Percentiles rank a stretch among this genome's conserved stretches.
These are phyloP conservation scores for Cetoscarus ocellatus DNA, from an alignment of 2,797 vertebrate species.

Conservation along the genomic window DNA sequence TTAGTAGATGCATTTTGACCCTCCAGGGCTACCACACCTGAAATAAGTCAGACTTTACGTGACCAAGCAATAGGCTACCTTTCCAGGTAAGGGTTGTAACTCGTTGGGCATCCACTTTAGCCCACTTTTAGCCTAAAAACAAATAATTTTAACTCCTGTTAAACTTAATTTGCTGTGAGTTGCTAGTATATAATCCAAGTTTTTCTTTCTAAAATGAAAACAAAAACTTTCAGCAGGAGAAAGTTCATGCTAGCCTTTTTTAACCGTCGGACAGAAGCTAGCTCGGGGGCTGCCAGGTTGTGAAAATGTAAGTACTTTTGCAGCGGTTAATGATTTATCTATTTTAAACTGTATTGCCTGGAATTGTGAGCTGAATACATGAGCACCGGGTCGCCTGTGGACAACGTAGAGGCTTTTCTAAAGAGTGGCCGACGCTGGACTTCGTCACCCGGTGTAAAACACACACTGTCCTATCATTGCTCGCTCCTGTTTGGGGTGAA, in stretches of 20 bases:
- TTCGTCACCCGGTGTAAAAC: constrained; percentile 60
- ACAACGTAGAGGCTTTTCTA: not conserved
- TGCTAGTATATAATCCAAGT: not conserved
- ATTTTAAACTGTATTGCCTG: not conserved
- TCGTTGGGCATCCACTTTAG: not conserved
- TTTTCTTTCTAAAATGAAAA: not conserved
- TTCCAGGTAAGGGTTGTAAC: too few species aligned
- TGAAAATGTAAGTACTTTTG: not conserved
- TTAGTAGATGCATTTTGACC: not conserved
- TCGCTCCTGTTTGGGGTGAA: constrained; percentile 58
- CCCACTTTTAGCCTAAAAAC: not conserved
- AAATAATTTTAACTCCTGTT: not conserved
- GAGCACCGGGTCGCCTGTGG: not conserved
- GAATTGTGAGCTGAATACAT: not conserved
- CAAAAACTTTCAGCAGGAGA: not conserved
- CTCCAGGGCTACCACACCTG: not conserved
- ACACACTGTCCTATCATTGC: constrained; percentile 62
- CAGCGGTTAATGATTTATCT: not conserved
- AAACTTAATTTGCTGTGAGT: too few species aligned
- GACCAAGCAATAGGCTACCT: not conserved
- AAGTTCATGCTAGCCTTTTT: not conserved
- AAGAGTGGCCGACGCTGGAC: constrained; percentile 38
- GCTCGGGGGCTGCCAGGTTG: not conserved
- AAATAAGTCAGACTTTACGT: not conserved
- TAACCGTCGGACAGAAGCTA: not conserved